Base-by-base conservation (phyloP, 2,888 invertebrate genomes). In the Amiota communis region DNA sequence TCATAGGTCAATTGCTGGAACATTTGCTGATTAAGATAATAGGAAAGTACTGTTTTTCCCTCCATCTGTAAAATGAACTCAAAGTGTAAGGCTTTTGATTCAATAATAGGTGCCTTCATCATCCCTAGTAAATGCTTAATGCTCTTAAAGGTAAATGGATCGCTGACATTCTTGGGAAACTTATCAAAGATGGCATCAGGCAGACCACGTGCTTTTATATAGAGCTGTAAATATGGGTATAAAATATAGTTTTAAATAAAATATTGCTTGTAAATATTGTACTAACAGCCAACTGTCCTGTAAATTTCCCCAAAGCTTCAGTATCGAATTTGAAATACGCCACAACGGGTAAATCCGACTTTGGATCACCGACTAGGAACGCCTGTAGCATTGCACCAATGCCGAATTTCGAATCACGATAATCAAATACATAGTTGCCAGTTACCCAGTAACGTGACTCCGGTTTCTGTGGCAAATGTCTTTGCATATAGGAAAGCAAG, bases 381-480 rank as follows among this genome's bases (percentile, higher is more conserved):
- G 93, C 90, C 79, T 93, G 92, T 17, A 92, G 80, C 89, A 92
- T 90, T 2, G 92, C 91, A 0, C 93, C 93, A 74, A 92, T 92
- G 67, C 92, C 92, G 74, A 92, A 90, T 51, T 92, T 91, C 0
- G 92, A 91, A 80, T 93, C 93, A n/a, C 93, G 92, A 80, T 92
- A 93, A 76, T 94, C 94, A 78, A 94, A 91, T 72, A 95, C 91
- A 83, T 94, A 93, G 87, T 94, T 94, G 47, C 94, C 94, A 0
- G 94, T 94, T 0, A 93, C 92, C 92, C 94, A 93, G 80, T 92
- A 92, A 8, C 92, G 90, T 11, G 89, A 87, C 1, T 91, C 90
- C 9, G 91, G 91, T 0, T 92, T 92, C 79, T 91, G 91, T 0
- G 91, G 91, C 69, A 94, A 90, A 79, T 93, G 92, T 48, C 93